Conservation (phyloP, 2,888 invertebrate species). For the Subacronicta megacephala region DNA sequence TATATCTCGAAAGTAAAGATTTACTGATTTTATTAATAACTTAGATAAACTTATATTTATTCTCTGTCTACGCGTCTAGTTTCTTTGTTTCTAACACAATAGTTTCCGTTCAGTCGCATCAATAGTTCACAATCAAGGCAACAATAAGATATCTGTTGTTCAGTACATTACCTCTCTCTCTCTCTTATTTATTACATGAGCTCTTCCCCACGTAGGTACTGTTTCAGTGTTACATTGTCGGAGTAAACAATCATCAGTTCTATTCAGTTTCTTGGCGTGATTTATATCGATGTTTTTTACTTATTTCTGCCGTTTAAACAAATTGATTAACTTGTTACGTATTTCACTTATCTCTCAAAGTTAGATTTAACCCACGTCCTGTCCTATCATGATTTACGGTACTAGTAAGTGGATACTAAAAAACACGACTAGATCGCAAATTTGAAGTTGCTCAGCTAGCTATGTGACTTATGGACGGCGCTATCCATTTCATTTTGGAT, state of each 20-base stretch:
- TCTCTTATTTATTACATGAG: constrained; percentile 12
- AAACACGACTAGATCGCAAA: no score
- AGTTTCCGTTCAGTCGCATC: not conserved
- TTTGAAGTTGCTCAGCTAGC: no score
- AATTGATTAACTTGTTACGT: no score
- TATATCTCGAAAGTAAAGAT: no score
- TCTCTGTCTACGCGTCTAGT: not conserved
- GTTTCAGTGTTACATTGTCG: not conserved
- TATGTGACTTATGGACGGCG: no score
- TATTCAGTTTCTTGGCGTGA: not conserved
- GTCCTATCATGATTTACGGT: no score
- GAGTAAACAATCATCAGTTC: not conserved
- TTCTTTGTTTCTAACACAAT: not conserved
- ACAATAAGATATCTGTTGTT: constrained; percentile 12
- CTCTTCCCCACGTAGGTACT: constrained; percentile 1
- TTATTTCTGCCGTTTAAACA: no score
- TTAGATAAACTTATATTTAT: not conserved
- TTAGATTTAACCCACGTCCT: no score
- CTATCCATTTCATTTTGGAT: no score
- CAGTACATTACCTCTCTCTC: constrained; percentile 19
- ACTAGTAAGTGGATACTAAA: no score
- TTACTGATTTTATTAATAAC: no score
- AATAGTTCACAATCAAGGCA: constrained; percentile 14
- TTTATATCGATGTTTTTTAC: not conserved
- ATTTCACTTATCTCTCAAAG: no score